These are phyloP conservation scores for Drosophila busckii DNA, from an alignment of 1,140 invertebrate genomes.

Conservation along the genomic window DNA sequence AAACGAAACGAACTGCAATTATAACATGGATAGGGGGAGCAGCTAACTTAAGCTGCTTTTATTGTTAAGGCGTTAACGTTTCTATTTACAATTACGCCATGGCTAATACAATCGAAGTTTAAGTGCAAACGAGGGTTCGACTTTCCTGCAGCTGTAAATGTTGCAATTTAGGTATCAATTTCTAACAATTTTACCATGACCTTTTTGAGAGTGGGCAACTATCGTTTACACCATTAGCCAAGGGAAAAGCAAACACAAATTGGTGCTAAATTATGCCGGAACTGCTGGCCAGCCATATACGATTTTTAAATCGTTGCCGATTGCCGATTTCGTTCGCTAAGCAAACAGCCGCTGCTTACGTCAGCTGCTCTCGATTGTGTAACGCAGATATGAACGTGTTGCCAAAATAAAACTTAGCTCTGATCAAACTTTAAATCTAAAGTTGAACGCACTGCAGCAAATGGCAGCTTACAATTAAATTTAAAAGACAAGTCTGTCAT, in stretches of 20 bases:
- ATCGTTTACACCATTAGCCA: slow-evolving; percentile 60
- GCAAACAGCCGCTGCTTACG: slow-evolving; percentile 45
- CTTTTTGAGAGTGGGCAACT: slow-evolving; percentile 59
- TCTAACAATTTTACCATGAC: slow-evolving; percentile 68
- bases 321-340: background rate
- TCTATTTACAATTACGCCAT: no score
- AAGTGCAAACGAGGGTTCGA: slow-evolving; percentile 40
- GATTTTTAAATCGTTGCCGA: background rate
- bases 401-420: slow-evolving; percentile 9
- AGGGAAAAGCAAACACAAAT: slow-evolving; percentile 72
- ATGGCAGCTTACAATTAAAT: slow-evolving; percentile 52
- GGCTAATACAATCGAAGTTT: no score
- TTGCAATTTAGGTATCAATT: slow-evolving; percentile 72
- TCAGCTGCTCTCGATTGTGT: slow-evolving; percentile 49
- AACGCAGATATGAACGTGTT: slow-evolving; percentile 48
- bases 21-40: no score
- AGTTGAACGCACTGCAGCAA: slow-evolving; percentile 50
- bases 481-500: slow-evolving; percentile 52
- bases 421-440: slow-evolving; percentile 19
- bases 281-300: slow-evolving; percentile 45
- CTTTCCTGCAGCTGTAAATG: slow-evolving; percentile 57
- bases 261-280: slow-evolving; percentile 75
- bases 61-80: no score
- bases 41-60: no score
- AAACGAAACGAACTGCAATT: no score